These are phyloP conservation scores for Trachelus troglodyta DNA, from an alignment of 2,888 invertebrate genomes.

Conservation along the genomic window DNA sequence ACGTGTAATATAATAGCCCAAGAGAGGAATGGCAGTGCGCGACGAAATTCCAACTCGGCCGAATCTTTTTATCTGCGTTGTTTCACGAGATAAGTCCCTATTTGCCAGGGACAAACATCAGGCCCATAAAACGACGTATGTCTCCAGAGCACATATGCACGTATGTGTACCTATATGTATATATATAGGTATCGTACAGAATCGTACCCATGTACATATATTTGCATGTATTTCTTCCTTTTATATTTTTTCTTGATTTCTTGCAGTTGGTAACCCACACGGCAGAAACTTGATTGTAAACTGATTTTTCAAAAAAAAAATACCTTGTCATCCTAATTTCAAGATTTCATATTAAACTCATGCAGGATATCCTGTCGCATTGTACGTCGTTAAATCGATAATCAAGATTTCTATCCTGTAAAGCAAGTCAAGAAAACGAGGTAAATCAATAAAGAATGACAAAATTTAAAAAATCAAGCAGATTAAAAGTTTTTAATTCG, in stretches of 20 bases:
- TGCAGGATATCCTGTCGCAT: background rate
- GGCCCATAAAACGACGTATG: background rate
- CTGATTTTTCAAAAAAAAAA: background rate
- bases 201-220: background rate
- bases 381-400: background rate
- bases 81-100: slow-evolving; percentile 7
- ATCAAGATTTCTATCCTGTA: background rate
- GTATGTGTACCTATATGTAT: background rate
- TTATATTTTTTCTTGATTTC: background rate
- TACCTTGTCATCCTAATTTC: background rate
- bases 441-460: background rate
- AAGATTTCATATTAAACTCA: background rate
- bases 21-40: background rate
- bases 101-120: slow-evolving; percentile 2
- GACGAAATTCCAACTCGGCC: background rate
- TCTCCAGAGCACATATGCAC: background rate
- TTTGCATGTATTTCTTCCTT: background rate
- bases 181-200: background rate
- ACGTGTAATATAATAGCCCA: background rate
- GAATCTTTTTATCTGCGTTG: slow-evolving; percentile 9
- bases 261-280: background rate
- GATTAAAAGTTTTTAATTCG: background rate
- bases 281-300: background rate
- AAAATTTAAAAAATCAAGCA: background rate
- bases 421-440: background rate